Conservation (phyloP, 2,113 vertebrate genomes). For the Oryzias melastigma region DNA sequence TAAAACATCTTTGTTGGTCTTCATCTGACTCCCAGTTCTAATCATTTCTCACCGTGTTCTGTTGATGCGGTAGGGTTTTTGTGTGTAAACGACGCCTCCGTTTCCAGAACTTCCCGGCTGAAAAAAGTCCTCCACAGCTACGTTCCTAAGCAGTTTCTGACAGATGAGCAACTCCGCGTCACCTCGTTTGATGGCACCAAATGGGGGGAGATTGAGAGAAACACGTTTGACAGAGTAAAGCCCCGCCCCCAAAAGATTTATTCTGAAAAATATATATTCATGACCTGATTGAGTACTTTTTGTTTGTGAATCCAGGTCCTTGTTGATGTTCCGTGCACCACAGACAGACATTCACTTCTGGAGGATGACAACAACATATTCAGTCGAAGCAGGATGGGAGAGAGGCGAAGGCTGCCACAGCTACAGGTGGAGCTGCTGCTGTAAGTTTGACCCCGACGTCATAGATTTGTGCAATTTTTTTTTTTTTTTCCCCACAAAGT, state of each 20-base stretch:
- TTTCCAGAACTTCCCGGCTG: slow-evolving; percentile 83
- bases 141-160: slow-evolving; percentile 75
- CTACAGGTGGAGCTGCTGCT: slow-evolving; percentile 88
- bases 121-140: slow-evolving; percentile 81
- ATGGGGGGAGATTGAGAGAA: slow-evolving; percentile 80
- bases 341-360: slow-evolving; percentile 88
- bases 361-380: slow-evolving; percentile 96
- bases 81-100: slow-evolving; percentile 84
- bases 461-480: neutral
- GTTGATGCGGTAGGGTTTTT: slow-evolving; percentile 74
- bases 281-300: too few relatives aligned
- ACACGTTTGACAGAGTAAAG: slow-evolving; percentile 86
- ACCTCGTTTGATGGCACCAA: slow-evolving; percentile 84
- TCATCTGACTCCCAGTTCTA: neutral
- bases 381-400: slow-evolving; percentile 78
- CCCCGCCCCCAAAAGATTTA: too few relatives aligned
- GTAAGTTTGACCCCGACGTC: slow-evolving; percentile 75
- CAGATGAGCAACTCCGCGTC: slow-evolving; percentile 72
- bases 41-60: neutral
- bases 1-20: fast-evolving
- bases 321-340: slow-evolving; percentile 94
- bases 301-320: slow-evolving; percentile 80
- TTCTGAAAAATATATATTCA: too few relatives aligned
- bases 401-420: slow-evolving; percentile 86
- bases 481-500: neutral